phyloP scores from a whole-genome alignment of 1,140 invertebrate species.

The Drosophila repletoides region DNA sequence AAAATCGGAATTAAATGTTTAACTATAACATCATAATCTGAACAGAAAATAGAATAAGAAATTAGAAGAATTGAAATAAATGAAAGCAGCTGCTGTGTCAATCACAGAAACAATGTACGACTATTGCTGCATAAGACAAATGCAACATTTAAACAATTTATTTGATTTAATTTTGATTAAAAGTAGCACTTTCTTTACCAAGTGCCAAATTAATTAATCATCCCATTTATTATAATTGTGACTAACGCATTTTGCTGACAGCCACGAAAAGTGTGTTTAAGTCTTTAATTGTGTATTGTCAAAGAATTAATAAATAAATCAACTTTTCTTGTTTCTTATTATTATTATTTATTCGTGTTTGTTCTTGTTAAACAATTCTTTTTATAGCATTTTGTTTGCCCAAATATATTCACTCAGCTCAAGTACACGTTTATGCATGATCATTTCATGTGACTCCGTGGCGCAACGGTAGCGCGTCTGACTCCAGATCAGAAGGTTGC shows the following conservation, averaged over 20 bases:
- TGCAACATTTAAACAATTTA: constrained; percentile 58
- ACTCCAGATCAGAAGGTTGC: constrained; percentile 99
- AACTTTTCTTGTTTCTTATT: neutral
- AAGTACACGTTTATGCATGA: constrained; percentile 7
- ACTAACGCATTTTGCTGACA: constrained; percentile 66
- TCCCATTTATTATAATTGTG: constrained; percentile 39
- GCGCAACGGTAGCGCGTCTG: constrained; percentile 99
- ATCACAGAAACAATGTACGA: constrained; percentile 59
- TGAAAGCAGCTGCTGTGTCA: constrained; percentile 62
- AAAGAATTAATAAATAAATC: constrained; percentile 9
- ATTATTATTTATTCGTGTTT: constrained; percentile 11
- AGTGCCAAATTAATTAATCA: constrained; percentile 40
- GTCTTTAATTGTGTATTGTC: constrained; percentile 46
- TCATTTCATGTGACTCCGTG: constrained; percentile 86
- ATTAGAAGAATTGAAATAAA: constrained; percentile 26
- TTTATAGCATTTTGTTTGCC: neutral
- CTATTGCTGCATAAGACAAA: constrained; percentile 54
- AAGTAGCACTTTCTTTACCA: constrained; percentile 6
- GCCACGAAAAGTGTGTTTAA: constrained; percentile 57
- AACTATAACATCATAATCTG: constrained; percentile 50
- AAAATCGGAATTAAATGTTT: constrained; percentile 27
- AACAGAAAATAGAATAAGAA: neutral
- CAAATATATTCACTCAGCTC: neutral
- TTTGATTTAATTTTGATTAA: constrained; percentile 51
- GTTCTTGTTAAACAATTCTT: neutral